Base-by-base conservation (phyloP, 1,140 invertebrate species). In the Trichonephila inaurata region DNA sequence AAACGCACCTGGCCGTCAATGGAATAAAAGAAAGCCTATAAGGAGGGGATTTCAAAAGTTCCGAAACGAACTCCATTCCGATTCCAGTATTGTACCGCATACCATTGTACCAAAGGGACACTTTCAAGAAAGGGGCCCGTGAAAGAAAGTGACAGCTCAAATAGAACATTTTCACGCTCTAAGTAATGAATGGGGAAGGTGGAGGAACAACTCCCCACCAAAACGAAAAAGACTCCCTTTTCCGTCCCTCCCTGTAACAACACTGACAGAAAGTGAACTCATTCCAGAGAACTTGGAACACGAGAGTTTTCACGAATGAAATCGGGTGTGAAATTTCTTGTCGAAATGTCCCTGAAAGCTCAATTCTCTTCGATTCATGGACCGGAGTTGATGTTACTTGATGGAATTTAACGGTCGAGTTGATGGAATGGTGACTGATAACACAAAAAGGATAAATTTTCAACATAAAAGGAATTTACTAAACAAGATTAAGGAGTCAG, bases 361-460 rank as follows among this genome's bases (percentile, higher is more conserved):
- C 21, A 21, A 64, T 64, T 40, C 33, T 3, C 33, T 24, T 69
- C 24, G 3, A 28, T 69, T n/a, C n/a, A 28, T 7, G 33, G 16
- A 19, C 6, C 5, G 72, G 33, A 28, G 51, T 51, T 51, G 51
- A 77, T 28, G 66, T 24, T 69, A 24, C 66, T 77, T 40, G 28
- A 40, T 40, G 33, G 72, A 77, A 77, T 77, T 77, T 77, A 77
- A 77, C 72, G 16, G 24, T 77, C 33, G 72, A 33, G 16, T 77
- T 5, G 28, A 19, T 24, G n/a, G 33, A 77, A 77, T 40, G 18
- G 33, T 14, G 51, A 7, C 7, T 10, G 51, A 10, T 7, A 51
- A 51, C 33, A 40, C 5, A 51, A 51, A 51, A 51, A 51, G 51
- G 51, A 51, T 8, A 51, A 51, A 51, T 8, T 1, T 51, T 51